Base-by-base conservation (phyloP, 2,888 invertebrate genomes). In the Athalia rosae region DNA sequence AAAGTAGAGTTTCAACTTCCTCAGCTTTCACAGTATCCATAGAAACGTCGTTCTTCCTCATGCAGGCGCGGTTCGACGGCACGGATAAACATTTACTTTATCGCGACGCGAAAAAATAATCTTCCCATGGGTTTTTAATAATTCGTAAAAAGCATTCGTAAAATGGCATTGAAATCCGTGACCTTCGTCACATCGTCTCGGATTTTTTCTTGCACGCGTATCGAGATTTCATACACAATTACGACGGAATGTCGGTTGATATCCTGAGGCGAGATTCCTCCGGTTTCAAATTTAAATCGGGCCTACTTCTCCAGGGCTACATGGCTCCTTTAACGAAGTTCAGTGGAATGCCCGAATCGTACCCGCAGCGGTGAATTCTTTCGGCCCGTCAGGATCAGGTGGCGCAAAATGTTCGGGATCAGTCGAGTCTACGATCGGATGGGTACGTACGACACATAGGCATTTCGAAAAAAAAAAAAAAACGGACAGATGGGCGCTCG, bases 401-500 rank as follows among this genome's bases (percentile, higher is more conserved):
- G 11, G 6, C 9, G 67, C 7, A 53, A 53, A n/a, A 67, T 13
- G 11, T 6, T 11, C 50, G 11, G 6, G 8, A 45, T 1, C n/a
- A 56, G 58, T n/a, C 43, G 1, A 48, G 67, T 43, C 45, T 58
- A 56, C 43, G 71, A 58, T 43, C 28, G 28, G 2, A 28, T 28
- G 0, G 28, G 28, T 28, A 28, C 28, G 28, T 28, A 28, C 1
- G 28, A 28, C 45, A 71, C 71, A 13, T 8, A 71, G 71, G 58
- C 15, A 69, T 69, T 58, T 61, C n/a, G n/a, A 69, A 71, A 61
- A 1, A 28, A 28, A 28, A 59, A 71, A 47, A 41, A 69, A 41
- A 43, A 71, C 43, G 67, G 69, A 66, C 47, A 58, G 76, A 69
- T 58, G 58, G 71, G 71, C 59, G 50, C 69, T 77, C 69, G 48